A percentile compares a stretch with the other conserved stretches of the same genome.
Evolutionary conservation across 2,797 vertebrate species (phyloP).

Genomic region (Hapalemur alaotrensis): DNA sequence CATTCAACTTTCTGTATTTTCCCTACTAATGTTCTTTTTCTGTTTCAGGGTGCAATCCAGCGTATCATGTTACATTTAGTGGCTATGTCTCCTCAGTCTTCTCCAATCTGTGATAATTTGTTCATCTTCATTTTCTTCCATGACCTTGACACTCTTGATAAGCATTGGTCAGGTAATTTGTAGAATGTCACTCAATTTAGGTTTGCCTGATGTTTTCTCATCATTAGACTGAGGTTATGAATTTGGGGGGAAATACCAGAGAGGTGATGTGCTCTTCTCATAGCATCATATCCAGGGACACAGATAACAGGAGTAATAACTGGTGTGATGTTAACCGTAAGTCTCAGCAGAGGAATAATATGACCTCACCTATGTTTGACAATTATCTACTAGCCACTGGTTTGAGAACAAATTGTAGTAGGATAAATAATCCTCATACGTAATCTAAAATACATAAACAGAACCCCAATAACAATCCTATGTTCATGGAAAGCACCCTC

Average conservation of each 20-base stretch:
- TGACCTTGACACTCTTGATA: neutral
- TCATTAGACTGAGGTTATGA: neutral
- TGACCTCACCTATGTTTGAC: neutral
- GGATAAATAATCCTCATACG: neutral
- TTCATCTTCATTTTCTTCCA: neutral
- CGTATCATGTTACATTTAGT: neutral
- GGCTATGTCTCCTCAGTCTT: neutral
- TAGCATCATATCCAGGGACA: neutral
- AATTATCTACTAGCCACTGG: neutral
- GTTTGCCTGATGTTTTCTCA: neutral
- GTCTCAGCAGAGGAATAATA: neutral
- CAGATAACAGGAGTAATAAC: neutral
- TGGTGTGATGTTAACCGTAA: neutral
- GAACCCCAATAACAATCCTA: rapidly evolving
- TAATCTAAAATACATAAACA: neutral
- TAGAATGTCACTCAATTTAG: neutral
- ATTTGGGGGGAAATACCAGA: neutral
- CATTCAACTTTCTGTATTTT: neutral
- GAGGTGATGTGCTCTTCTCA: neutral
- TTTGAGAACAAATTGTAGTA: neutral
- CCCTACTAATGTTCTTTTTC: neutral
- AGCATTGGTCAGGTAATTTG: neutral
- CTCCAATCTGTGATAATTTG: neutral
- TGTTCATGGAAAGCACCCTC: neutral
- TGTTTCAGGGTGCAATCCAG: neutral